A percentile compares a stretch with the other conserved stretches of the same genome.
Evolutionary conservation across 64 coral and sea anemone species (phyloP).

Genomic region (Actinia equina): DNA sequence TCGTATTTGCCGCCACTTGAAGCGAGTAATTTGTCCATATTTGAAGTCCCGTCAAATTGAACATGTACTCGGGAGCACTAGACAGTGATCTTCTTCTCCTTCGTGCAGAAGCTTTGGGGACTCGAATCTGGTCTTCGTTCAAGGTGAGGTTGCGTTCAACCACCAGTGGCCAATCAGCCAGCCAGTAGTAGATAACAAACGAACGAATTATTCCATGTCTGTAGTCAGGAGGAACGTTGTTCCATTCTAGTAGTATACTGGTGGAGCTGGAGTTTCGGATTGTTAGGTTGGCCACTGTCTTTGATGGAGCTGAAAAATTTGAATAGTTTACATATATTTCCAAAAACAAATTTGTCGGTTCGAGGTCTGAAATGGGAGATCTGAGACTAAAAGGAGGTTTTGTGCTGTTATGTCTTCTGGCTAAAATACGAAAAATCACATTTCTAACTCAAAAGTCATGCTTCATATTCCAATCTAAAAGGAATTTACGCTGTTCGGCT

Average conservation of each 20-base stretch:
- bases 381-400: too few species aligned
- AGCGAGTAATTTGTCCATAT: slow-evolving; percentile 49
- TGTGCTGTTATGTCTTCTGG: too few species aligned
- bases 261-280: slow-evolving; percentile 11
- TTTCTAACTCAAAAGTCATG: too few species aligned
- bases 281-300: neutral
- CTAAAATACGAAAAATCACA: too few species aligned
- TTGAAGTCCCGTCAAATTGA: neutral
- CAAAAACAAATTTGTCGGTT: too few species aligned
- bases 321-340: neutral
- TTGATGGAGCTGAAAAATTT: slow-evolving; percentile 16
- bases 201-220: slow-evolving; percentile 1
- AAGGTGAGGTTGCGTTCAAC: neutral
- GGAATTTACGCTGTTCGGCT: too few species aligned
- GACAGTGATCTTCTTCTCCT: neutral
- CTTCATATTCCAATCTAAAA: too few species aligned
- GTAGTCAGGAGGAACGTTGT: neutral
- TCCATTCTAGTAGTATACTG: slow-evolving; percentile 20
- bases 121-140: neutral
- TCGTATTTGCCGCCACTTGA: slow-evolving; percentile 23
- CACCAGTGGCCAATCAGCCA: neutral
- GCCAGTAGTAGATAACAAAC: slow-evolving; percentile 25
- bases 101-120: neutral
- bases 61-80: neutral
- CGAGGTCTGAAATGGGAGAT: too few species aligned